Conservation (phyloP, 2,888 invertebrate species). For the Meliscaeva auricollis region DNA sequence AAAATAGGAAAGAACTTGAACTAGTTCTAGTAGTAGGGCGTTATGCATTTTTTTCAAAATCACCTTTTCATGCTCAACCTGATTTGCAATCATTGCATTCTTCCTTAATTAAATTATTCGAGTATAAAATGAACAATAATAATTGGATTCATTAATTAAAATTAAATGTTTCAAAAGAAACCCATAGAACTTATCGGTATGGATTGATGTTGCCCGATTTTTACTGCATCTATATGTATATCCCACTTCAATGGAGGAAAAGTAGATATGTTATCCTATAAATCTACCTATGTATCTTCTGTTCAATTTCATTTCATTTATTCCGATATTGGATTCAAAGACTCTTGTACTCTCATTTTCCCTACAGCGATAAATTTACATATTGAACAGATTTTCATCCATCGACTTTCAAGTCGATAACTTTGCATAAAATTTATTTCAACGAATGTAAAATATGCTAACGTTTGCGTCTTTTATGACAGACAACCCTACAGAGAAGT, state of each 20-base stretch:
- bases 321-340: constrained; percentile 20
- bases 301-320: constrained; percentile 29
- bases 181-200: background rate
- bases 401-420: constrained; percentile 23
- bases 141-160: constrained; percentile 15
- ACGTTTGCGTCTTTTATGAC: constrained; percentile 41
- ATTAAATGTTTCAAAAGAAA: constrained; percentile 11
- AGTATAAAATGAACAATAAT: background rate
- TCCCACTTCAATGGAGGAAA: background rate
- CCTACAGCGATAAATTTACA: constrained; percentile 17
- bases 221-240: background rate
- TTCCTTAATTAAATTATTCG: constrained; percentile 9
- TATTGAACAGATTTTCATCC: constrained; percentile 16
- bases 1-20: too few species aligned
- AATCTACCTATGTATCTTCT: background rate
- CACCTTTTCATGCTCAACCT: too few species aligned
- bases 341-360: background rate
- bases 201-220: background rate
- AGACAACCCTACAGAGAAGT: constrained; percentile 21
- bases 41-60: too few species aligned
- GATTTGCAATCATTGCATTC: background rate
- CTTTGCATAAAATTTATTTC: constrained; percentile 25
- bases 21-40: too few species aligned
- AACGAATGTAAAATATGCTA: constrained; percentile 23
- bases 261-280: background rate